These are phyloP conservation scores for Gallirallus australis DNA, from an alignment of 2,797 vertebrate species.

Conservation along the genomic window DNA sequence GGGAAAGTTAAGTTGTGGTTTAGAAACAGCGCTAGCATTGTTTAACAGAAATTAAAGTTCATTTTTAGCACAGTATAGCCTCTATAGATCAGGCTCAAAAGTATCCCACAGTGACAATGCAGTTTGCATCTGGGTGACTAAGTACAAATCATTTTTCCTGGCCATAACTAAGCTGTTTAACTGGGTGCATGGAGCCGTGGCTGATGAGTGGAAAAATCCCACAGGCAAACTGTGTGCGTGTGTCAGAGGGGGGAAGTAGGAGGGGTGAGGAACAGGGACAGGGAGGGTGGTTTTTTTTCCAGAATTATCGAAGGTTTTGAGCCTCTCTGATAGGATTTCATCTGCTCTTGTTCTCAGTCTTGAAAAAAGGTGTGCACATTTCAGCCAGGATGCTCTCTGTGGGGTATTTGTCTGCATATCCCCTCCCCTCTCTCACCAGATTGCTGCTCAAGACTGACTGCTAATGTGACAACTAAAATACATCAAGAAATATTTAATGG, in stretches of 20 bases:
- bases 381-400: neutral
- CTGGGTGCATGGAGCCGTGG: neutral
- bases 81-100: neutral
- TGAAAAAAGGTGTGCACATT: neutral
- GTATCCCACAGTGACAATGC: neutral
- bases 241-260: neutral
- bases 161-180: neutral
- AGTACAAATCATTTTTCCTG: neutral
- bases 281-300: neutral
- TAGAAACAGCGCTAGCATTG: neutral
- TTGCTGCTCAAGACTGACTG: neutral
- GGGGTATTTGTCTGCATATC: neutral
- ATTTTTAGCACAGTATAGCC: neutral
- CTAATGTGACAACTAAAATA: neutral
- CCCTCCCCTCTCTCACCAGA: neutral
- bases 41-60: conserved; percentile 7
- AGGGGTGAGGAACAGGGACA: neutral
- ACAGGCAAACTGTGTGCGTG: neutral
- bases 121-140: neutral
- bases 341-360: neutral
- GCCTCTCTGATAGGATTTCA: neutral
- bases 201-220: conserved; percentile 5
- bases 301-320: neutral
- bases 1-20: conserved; percentile 37
- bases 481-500: neutral